A percentile compares a stretch with the other conserved stretches of the same genome.
Evolutionary conservation across 2,113 vertebrate genomes (phyloP).

Genomic region (Gavialis gangeticus): DNA sequence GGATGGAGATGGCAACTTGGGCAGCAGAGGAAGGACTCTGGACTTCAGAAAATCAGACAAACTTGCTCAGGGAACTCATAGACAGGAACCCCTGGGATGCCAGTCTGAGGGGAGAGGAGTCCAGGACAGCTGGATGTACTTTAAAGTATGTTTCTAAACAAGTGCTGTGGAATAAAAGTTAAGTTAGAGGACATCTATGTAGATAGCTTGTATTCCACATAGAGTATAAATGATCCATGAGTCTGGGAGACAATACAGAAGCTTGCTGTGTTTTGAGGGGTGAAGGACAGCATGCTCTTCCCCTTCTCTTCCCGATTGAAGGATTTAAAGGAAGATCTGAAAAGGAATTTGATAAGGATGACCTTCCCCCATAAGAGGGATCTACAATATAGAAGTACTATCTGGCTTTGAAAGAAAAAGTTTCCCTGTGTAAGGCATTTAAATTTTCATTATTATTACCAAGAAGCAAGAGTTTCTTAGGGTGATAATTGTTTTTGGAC

Average conservation of each 20-base stretch:
- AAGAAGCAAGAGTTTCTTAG: too few species aligned
- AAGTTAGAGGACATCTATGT: neutral
- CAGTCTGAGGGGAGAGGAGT: too few species aligned
- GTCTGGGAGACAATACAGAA: neutral
- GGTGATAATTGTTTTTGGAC: too few species aligned
- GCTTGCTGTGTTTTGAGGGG: neutral
- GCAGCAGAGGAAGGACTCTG: too few species aligned
- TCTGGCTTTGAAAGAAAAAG: neutral
- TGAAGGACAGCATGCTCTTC: rapidly evolving
- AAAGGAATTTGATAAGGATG: neutral
- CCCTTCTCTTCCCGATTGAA: neutral
- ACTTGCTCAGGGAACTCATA: rapidly evolving
- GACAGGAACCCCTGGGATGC: too few species aligned
- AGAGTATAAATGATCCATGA: too few species aligned
- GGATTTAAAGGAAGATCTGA: neutral
- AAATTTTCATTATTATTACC: too few species aligned
- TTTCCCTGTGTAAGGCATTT: neutral
- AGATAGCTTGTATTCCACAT: too few species aligned
- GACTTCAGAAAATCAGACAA: too few species aligned
- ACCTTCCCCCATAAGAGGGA: neutral
- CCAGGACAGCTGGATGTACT: too few species aligned
- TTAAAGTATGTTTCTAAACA: neutral
- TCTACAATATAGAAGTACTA: neutral
- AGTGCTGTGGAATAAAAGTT: neutral
- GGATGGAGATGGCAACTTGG: too few species aligned